Percentiles rank a stretch among this genome's conserved stretches.
Evolutionary conservation across 2,113 vertebrate genomes (phyloP).

Genomic region (Hypomesus transpacificus): DNA sequence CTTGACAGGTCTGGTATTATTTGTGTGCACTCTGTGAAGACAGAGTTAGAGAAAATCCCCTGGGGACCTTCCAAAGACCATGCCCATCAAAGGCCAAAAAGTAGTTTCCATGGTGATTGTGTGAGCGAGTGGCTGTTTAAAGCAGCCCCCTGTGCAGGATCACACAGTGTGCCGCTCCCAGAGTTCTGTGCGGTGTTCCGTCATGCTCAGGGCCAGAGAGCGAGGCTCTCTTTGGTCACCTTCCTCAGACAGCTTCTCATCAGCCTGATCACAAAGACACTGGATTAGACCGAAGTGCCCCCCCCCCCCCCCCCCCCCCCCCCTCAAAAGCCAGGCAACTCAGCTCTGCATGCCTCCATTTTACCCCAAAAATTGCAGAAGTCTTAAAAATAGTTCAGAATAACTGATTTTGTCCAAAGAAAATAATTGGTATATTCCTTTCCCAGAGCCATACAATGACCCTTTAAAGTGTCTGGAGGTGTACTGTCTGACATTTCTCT

Average conservation of each 20-base stretch:
- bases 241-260: conserved; percentile 24
- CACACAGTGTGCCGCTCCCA: not conserved
- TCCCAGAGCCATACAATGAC: too few relatives aligned
- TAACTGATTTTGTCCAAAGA: not conserved
- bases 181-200: conserved; percentile 13
- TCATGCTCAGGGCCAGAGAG: conserved; percentile 15
- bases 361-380: too few relatives aligned
- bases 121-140: conserved; percentile 12
- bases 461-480: too few relatives aligned
- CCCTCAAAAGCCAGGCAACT: not conserved
- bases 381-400: not conserved
- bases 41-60: conserved; percentile 1
- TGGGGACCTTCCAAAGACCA: conserved; percentile 13
- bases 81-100: conserved; percentile 18
- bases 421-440: too few relatives aligned
- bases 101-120: conserved; percentile 33
- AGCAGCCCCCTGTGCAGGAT: conserved; percentile 4
- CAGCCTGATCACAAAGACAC: conserved; percentile 17
- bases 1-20: not conserved
- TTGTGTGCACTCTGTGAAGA: conserved; percentile 9
- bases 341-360: not conserved
- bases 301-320: not conserved
- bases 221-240: not conserved
- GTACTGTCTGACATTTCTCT: not conserved
- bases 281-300: conserved; percentile 18